Percentiles rank a stretch among this genome's conserved stretches.
phyloP scores from a whole-genome alignment of 2,113 vertebrate genomes.

The Tyrannus savana region DNA sequence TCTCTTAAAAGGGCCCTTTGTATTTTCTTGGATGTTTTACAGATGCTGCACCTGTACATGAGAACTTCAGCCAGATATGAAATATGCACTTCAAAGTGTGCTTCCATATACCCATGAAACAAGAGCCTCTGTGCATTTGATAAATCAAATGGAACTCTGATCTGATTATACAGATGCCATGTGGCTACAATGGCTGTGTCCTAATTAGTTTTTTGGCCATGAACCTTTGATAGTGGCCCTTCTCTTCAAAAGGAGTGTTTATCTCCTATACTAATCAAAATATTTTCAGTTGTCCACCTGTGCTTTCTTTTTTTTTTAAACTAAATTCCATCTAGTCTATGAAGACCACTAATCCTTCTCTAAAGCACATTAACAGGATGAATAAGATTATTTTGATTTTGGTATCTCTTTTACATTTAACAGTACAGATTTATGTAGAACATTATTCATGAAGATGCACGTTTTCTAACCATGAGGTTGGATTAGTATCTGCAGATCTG shows the following conservation, averaged over 20 bases:
- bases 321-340: not conserved
- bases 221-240: not conserved
- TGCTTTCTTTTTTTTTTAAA: not conserved
- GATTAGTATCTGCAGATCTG: not conserved
- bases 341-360: not conserved
- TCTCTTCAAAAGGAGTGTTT: not conserved
- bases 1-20: not conserved
- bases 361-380: not conserved
- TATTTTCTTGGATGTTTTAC: not conserved
- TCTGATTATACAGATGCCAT: not conserved
- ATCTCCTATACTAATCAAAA: not conserved
- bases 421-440: not conserved
- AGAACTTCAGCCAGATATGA: not conserved
- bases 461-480: not conserved
- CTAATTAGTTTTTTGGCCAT: not conserved
- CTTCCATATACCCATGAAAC: not conserved
- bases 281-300: not conserved
- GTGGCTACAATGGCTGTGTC: not conserved
- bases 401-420: not conserved
- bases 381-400: not conserved
- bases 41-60: not conserved
- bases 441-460: not conserved
- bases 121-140: not conserved
- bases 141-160: not conserved
- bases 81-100: not conserved